Conservation (phyloP, 2,797 vertebrate species). For the Amblyopsis hoosieri region DNA sequence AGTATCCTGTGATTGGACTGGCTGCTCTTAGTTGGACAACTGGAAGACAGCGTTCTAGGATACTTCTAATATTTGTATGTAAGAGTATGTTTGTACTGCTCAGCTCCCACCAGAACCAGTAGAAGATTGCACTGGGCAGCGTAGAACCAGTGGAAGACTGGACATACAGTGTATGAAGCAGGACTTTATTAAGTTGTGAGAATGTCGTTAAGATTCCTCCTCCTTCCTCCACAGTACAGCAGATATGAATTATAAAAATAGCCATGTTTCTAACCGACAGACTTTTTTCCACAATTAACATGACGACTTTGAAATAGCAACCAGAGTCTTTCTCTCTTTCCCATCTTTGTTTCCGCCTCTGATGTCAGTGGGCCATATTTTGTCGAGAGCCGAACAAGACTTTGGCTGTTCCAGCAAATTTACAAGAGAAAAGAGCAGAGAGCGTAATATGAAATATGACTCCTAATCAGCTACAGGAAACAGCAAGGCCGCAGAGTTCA, state of each 20-base stretch:
- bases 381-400: constrained; percentile 6
- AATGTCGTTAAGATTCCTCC: not conserved
- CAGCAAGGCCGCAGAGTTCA: constrained; percentile 68
- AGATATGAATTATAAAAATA: constrained; percentile 76
- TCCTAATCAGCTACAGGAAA: constrained; percentile 65
- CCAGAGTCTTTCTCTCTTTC: constrained; percentile 61
- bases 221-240: constrained; percentile 22
- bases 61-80: too few relatives aligned
- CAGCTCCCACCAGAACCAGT: too few relatives aligned
- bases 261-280: constrained; percentile 71
- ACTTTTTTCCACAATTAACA: constrained; percentile 64
- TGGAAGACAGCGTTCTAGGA: too few relatives aligned
- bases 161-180: too few relatives aligned
- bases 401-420: constrained; percentile 43
- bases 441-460: constrained; percentile 66
- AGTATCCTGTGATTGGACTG: too few relatives aligned
- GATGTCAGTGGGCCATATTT: constrained; percentile 56
- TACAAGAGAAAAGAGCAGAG: constrained; percentile 49
- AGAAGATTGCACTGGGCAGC: too few relatives aligned
- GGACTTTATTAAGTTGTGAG: too few relatives aligned
- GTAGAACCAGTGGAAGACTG: too few relatives aligned
- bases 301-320: constrained; percentile 76
- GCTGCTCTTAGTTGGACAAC: too few relatives aligned
- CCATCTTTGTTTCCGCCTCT: constrained; percentile 52
- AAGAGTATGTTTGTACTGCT: too few relatives aligned